A percentile compares a stretch with the other conserved stretches of the same genome.
These are phyloP conservation scores for Holacanthus passer DNA, from an alignment of 2,113 vertebrate genomes.

Conservation along the genomic window DNA sequence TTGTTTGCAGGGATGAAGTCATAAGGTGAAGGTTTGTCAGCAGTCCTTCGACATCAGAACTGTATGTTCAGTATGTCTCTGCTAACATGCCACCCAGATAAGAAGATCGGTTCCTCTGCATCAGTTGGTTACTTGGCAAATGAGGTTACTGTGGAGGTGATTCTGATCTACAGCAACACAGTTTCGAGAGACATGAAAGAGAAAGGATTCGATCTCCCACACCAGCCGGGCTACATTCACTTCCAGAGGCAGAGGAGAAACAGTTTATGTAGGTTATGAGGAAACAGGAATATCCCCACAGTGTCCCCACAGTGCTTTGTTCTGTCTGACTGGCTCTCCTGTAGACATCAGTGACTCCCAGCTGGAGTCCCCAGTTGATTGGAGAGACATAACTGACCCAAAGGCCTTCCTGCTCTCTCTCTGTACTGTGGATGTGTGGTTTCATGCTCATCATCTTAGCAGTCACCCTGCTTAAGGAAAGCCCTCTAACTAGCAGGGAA, in stretches of 20 bases:
- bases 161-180: slow-evolving; percentile 3
- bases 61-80: neutral
- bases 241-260: slow-evolving; percentile 23
- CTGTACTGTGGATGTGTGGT: neutral
- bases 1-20: neutral
- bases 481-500: slow-evolving; percentile 18
- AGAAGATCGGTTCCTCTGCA: neutral
- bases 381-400: slow-evolving; percentile 16
- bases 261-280: slow-evolving; percentile 28
- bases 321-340: slow-evolving; percentile 40
- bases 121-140: neutral
- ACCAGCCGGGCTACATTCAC: slow-evolving; percentile 8
- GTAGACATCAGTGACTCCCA: slow-evolving; percentile 40
- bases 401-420: slow-evolving; percentile 12
- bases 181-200: slow-evolving; percentile 1
- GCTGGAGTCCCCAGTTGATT: slow-evolving; percentile 25
- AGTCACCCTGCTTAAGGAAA: neutral
- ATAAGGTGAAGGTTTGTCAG: neutral
- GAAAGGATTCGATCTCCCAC: neutral
- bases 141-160: neutral
- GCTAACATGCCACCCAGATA: neutral
- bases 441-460: slow-evolving; percentile 19
- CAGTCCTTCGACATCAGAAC: neutral
- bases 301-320: slow-evolving; percentile 31
- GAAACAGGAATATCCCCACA: slow-evolving; percentile 27